A percentile compares a stretch with the other conserved stretches of the same genome.
Conservation (phyloP, 2,888 invertebrate genomes). For the Oasisia sp. region DNA sequence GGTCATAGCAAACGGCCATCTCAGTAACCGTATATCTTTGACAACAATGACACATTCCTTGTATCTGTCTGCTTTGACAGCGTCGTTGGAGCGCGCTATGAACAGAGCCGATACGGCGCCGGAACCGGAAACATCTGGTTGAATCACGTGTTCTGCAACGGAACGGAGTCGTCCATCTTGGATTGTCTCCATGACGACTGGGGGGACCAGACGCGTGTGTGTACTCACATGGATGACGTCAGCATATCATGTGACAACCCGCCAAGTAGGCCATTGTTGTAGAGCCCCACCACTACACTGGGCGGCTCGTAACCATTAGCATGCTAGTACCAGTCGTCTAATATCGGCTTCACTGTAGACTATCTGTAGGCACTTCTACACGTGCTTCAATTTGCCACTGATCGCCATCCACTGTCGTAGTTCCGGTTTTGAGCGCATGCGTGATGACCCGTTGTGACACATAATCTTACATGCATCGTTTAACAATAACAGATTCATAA, state of each 20-base stretch:
- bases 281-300: background rate
- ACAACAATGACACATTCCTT: background rate
- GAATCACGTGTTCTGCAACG: conserved; percentile 1
- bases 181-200: conserved; percentile 17
- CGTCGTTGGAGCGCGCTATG: background rate
- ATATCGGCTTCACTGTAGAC: background rate
- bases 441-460: background rate
- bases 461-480: background rate
- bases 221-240: conserved; percentile 23
- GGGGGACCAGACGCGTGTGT: background rate
- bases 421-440: background rate
- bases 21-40: background rate
- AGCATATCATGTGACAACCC: conserved; percentile 25
- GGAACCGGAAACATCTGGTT: background rate
- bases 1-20: too few relatives aligned
- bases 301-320: background rate
- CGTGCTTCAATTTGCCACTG: background rate
- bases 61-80: background rate
- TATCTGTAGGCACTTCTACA: background rate
- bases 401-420: background rate
- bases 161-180: conserved; percentile 9
- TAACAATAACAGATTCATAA: background rate
- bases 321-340: background rate
- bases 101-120: background rate
- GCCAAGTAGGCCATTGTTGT: background rate